Base-by-base conservation (phyloP, 1,140 invertebrate species). In the Hypothenemus hampei region DNA sequence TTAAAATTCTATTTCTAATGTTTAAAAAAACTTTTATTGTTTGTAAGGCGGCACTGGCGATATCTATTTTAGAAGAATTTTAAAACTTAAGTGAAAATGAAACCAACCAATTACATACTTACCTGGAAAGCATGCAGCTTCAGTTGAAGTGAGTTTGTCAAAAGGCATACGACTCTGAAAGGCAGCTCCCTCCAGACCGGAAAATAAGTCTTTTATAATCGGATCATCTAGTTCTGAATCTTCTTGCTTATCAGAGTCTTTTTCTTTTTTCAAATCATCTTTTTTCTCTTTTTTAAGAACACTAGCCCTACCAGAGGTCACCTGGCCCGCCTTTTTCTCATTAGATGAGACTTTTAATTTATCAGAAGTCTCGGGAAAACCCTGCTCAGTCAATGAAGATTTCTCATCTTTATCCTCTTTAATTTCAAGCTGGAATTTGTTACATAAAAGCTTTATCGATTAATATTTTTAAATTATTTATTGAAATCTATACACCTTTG, bases 121-220 rank as follows among this genome's bases (percentile, higher is more conserved):
- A 56, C 53, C 55, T 36, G 90, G 85, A 72, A 98, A 98, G 69
- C 89, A 91, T 26, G 88, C 86, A 3, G 92, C 90, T 78, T 99
- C 96, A 26, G 87, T 84, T 3, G 91, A 89, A 21, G 92, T 95
- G 80, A 98, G 83, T 70, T 96, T 96, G 69, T 96, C 94, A 74
- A 89, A 92, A 3, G 93, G 93, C 65, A 98, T 77, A 50, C 95
- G 81, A 59, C 90, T 93, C 71, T 94, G 91, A 73, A 93, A 95
- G 2, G 92, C 91, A 44, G 92, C 91, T 37, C 92, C 92, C 78
- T 95, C 92, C 49, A 94, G 78, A 11, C 87, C 88, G 66, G 72
- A 77, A 57, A 69, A 65, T 57, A 64, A 64, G 20, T 72, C 68
- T 59, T 66, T 69, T 15, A 73, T 68, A 19, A 70, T 54, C 4